Conservation (phyloP, 2,888 invertebrate species). For the Formica aserva region DNA sequence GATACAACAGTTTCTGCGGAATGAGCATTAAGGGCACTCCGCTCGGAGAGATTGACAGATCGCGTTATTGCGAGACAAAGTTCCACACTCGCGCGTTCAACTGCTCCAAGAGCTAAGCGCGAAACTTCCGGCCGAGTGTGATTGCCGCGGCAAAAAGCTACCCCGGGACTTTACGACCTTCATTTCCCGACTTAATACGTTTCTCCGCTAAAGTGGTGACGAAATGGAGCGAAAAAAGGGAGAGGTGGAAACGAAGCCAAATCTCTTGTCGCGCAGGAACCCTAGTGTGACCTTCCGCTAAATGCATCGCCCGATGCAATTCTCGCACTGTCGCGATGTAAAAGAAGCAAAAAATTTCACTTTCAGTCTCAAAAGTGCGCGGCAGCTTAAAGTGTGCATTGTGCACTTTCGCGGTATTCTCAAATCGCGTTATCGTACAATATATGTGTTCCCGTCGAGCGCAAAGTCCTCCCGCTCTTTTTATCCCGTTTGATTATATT, state of each 20-base stretch:
- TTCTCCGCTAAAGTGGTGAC: conserved; percentile 29
- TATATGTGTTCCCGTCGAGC: background rate
- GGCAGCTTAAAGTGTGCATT: conserved; percentile 55
- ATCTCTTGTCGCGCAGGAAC: conserved; percentile 19
- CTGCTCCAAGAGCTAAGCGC: conserved; percentile 9
- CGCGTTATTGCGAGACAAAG: conserved; percentile 35
- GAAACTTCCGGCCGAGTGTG: conserved; percentile 49
- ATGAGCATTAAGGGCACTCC: conserved; percentile 12
- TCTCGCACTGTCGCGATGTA: conserved; percentile 36
- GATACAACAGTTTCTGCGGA: conserved; percentile 30
- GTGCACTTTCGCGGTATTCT: conserved; percentile 31
- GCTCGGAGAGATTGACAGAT: conserved; percentile 16
- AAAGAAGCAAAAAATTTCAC: conserved; percentile 71
- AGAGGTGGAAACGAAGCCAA: conserved; percentile 42
- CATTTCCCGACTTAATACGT: conserved; percentile 51
- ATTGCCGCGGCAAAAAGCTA: conserved; percentile 44
- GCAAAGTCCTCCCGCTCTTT: background rate
- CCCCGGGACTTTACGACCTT: conserved; percentile 43
- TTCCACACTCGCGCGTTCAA: conserved; percentile 35
- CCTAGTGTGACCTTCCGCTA: conserved; percentile 61
- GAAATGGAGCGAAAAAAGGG: conserved; percentile 25
- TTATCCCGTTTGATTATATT: background rate
- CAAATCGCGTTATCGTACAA: conserved; percentile 9
- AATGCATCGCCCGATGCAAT: conserved; percentile 62
- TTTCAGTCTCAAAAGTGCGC: conserved; percentile 64